Evolutionary conservation across 1,140 invertebrate species (phyloP), one percentile per base, ranked within the genome.

Genomic region (Orchesella cincta): DNA sequence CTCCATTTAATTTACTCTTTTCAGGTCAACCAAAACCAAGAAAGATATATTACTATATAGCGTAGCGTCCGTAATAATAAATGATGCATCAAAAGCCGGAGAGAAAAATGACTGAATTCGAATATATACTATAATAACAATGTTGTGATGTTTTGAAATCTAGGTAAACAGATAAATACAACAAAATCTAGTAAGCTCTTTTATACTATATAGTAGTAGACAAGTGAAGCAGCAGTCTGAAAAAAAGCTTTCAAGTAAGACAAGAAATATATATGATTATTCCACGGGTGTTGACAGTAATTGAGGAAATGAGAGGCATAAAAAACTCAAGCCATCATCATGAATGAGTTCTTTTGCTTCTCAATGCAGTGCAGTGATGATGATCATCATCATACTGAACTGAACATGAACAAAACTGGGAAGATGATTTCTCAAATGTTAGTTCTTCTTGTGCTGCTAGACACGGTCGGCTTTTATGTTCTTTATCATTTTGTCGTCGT

Each of bases 251-350:
- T n/a, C n/a, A n/a, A n/a, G n/a, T n/a, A n/a, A n/a, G n/a, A n/a
- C n/a, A n/a, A 8, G 39, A 8, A 46, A 46, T 46, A 5, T 46
- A 46, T 46, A 18, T 46, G 39, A 46, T 46, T 46, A 46, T 46
- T 46, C 5, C 39, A 31, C 28, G 46, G 34, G 29, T 33, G 73
- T 57, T 74, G 73, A 54, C 46, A 74, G 57, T 74, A 74, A 74
- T 74, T 74, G 73, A 74, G 73, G 73, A 74, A 74, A 74, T 52
- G 73, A 52, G 73, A 74, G 35, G 57, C 51, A 57, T 74, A 74
- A 33, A 74, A 74, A 54, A 74, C 5, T 46, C 39, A 18, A 46
- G 39, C 39, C 39, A 46, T 46, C 39, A 46, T 8, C 39, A 46
- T 5, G 5, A 46, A n/a, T n/a, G n/a, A n/a, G n/a, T n/a, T n/a